Percentiles rank a stretch among this genome's conserved stretches.
These are phyloP conservation scores for Catharus minimus DNA, from an alignment of 2,113 vertebrate genomes.

Conservation along the genomic window DNA sequence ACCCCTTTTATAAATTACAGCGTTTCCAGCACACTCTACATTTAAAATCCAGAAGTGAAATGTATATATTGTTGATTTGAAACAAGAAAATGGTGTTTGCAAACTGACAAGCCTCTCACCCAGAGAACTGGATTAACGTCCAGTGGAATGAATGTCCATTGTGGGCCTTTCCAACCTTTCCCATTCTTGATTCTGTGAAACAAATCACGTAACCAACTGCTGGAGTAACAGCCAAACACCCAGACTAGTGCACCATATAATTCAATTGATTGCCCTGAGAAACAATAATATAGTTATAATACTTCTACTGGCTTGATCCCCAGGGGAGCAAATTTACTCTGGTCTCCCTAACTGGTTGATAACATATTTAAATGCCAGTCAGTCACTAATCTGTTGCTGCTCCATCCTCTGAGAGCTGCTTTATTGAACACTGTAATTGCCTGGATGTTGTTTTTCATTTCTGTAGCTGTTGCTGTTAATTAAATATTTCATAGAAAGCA, in stretches of 20 bases:
- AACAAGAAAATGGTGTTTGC: background rate
- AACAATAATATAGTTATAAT: conserved; percentile 69
- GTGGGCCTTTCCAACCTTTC: background rate
- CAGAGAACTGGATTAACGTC: background rate
- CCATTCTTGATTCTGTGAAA: background rate
- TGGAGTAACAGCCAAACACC: conserved; percentile 45
- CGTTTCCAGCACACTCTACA: background rate
- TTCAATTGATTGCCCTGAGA: conserved; percentile 72
- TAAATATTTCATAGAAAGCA: conserved; percentile 80
- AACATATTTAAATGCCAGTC: conserved; percentile 81
- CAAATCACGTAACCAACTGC: conserved; percentile 21
- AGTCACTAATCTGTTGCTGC: conserved; percentile 73
- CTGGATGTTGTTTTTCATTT: conserved; percentile 82
- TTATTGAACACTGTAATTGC: conserved; percentile 82
- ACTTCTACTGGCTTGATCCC: conserved; percentile 56
- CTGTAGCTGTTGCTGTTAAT: conserved; percentile 82
- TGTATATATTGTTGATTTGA: background rate
- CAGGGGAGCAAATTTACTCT: conserved; percentile 53
- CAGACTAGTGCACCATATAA: conserved; percentile 59
- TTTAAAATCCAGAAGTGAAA: background rate
- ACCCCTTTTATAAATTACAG: conserved; percentile 5
- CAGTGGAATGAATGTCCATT: background rate
- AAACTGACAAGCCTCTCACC: background rate
- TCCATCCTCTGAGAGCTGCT: conserved; percentile 73
- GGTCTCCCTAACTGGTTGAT: conserved; percentile 73